Conservation (phyloP, 64 coral and sea anemone species). For the Stichodactyla helianthus region DNA sequence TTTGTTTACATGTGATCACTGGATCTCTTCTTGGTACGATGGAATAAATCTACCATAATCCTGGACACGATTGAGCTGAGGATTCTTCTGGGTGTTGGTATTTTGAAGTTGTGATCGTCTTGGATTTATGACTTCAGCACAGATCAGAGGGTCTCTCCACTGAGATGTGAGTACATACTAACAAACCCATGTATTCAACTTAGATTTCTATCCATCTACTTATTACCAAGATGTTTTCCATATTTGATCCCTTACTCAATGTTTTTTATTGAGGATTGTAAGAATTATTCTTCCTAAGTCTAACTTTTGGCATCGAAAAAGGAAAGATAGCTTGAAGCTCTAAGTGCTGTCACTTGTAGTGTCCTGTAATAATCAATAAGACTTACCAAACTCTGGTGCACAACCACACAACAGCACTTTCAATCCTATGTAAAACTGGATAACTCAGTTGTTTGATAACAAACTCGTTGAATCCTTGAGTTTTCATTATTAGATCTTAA, state of each 20-base stretch:
- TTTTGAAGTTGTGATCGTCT: slow-evolving; percentile 1
- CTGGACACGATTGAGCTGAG: background rate
- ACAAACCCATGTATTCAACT: background rate
- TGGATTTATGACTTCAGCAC: background rate
- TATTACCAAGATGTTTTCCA: background rate
- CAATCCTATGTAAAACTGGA: background rate
- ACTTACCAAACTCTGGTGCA: background rate
- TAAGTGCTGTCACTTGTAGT: too few relatives aligned
- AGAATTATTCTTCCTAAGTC: too few relatives aligned
- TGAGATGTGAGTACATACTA: slow-evolving; percentile 9
- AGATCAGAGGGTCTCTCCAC: background rate
- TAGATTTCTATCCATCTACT: background rate
- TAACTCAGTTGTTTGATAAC: background rate
- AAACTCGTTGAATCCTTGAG: background rate
- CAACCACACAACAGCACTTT: background rate
- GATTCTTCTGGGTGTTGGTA: background rate
- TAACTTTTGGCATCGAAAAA: too few relatives aligned
- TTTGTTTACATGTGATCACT: slow-evolving; percentile 26
- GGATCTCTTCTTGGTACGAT: background rate
- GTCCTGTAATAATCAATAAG: too few relatives aligned
- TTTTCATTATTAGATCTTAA: background rate
- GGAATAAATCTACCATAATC: background rate
- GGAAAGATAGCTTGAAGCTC: too few relatives aligned
- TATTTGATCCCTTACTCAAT: background rate
- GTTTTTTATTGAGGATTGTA: background rate